Evolutionary conservation across 2,113 vertebrate species (phyloP).

Genomic region (Perca flavescens): DNA sequence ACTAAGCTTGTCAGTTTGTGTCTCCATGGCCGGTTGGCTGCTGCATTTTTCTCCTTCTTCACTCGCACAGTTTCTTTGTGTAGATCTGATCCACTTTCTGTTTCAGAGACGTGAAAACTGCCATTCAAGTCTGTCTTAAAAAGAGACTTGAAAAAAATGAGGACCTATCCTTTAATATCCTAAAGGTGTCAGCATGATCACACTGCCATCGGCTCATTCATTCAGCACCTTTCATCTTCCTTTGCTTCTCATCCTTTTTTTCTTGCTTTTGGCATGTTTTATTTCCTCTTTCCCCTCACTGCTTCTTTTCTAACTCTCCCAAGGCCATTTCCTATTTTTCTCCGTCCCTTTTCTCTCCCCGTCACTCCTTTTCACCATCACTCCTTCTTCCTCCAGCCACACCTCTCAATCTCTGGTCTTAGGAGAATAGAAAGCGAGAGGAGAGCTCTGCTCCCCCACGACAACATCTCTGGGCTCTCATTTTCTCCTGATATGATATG

Average conservation of each 20-base stretch:
- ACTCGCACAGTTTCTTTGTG: constrained; percentile 1
- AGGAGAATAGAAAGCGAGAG: constrained; percentile 49
- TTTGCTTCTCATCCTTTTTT: constrained; percentile 28
- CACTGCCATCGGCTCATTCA: background rate
- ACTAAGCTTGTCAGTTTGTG: constrained; percentile 22
- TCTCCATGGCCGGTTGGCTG: constrained; percentile 27
- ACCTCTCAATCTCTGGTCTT: constrained; percentile 59
- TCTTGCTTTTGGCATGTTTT: constrained; percentile 9
- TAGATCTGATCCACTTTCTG: background rate
- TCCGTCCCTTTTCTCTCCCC: constrained; percentile 36
- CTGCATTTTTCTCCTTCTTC: constrained; percentile 9
- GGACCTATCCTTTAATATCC: background rate
- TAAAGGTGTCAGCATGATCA: background rate
- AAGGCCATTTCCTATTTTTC: constrained; percentile 56
- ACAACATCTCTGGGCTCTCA: constrained; percentile 40
- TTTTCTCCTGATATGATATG: constrained; percentile 58
- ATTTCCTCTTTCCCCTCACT: constrained; percentile 31
- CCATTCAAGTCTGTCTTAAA: background rate
- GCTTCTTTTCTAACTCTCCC: constrained; percentile 27
- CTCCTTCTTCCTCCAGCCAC: constrained; percentile 54
- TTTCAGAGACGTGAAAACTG: background rate
- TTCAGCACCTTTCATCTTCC: constrained; percentile 15
- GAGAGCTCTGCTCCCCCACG: constrained; percentile 29
- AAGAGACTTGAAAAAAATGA: background rate
- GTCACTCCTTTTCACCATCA: constrained; percentile 58